Percentiles rank a stretch among this genome's conserved stretches.
Conservation (phyloP, 2,797 vertebrate species). For the Smutsia temminckii region DNA sequence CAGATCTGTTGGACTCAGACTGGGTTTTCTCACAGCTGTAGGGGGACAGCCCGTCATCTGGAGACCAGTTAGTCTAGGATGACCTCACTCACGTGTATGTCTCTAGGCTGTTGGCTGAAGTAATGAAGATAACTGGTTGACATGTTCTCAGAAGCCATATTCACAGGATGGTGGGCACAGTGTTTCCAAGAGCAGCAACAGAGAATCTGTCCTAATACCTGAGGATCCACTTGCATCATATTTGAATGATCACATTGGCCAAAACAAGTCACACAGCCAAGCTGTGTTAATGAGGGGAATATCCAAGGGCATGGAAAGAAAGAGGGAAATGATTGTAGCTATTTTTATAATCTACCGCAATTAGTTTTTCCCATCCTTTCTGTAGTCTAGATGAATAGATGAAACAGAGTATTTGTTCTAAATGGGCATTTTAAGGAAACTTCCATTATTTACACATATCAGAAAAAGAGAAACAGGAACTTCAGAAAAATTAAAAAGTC, state of each 20-base stretch:
- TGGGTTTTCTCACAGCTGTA: neutral
- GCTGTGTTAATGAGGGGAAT: neutral
- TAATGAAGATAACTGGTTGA: neutral
- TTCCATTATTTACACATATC: neutral
- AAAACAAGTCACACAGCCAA: slow-evolving; percentile 22
- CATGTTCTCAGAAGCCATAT: neutral
- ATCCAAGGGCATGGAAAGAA: neutral
- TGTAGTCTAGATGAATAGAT: neutral
- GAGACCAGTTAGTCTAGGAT: neutral
- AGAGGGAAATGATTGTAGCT: neutral
- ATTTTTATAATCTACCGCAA: neutral
- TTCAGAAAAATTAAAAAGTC: neutral
- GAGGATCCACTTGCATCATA: neutral
- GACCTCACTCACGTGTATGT: neutral
- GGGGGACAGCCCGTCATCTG: neutral
- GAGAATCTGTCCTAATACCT: neutral
- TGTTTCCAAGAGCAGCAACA: slow-evolving; percentile 8
- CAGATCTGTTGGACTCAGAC: neutral
- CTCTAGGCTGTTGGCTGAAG: neutral
- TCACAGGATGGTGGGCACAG: neutral
- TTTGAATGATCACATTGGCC: neutral
- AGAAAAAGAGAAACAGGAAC: slow-evolving; percentile 11
- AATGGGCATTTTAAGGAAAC: neutral
- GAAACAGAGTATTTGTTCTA: neutral
- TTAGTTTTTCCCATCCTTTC: neutral